phyloP scores from a whole-genome alignment of 2,888 invertebrate genomes.

The Morpho helenor region DNA sequence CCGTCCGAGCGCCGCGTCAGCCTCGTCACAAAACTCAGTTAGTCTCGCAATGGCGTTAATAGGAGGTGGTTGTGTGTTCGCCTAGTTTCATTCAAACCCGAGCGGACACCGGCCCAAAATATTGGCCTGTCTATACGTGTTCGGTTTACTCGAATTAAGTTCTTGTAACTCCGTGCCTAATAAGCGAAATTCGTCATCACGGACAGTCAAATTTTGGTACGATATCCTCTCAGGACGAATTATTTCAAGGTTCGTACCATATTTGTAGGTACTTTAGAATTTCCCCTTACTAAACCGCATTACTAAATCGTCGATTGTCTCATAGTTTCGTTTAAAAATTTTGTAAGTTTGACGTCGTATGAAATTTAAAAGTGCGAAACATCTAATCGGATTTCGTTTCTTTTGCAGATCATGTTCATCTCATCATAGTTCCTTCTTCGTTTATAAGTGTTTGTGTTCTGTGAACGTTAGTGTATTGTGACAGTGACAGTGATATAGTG shows the following conservation, averaged over 20 bases:
- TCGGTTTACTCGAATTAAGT: conserved; percentile 67
- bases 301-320: conserved; percentile 60
- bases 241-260: conserved; percentile 78
- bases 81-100: conserved; percentile 71
- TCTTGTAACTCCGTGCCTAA: conserved; percentile 66
- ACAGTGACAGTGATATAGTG: conserved; percentile 62
- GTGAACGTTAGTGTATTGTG: conserved; percentile 66
- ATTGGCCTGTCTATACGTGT: conserved; percentile 75
- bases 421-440: conserved; percentile 73
- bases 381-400: conserved; percentile 53
- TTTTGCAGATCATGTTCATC: conserved; percentile 77
- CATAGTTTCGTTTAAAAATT: conserved; percentile 55
- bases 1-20: conserved; percentile 49
- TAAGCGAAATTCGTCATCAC: conserved; percentile 62
- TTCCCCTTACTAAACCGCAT: conserved; percentile 66
- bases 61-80: conserved; percentile 68
- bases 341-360: conserved; percentile 47
- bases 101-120: conserved; percentile 81
- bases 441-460: conserved; percentile 68
- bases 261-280: conserved; percentile 60
- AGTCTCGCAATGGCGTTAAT: conserved; percentile 79
- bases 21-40: conserved; percentile 36
- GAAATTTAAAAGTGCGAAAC: conserved; percentile 37
- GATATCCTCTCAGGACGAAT: conserved; percentile 78
- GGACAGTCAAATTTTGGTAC: conserved; percentile 79